phyloP scores from a whole-genome alignment of 2,113 vertebrate species.

The Semnopithecus entellus region DNA sequence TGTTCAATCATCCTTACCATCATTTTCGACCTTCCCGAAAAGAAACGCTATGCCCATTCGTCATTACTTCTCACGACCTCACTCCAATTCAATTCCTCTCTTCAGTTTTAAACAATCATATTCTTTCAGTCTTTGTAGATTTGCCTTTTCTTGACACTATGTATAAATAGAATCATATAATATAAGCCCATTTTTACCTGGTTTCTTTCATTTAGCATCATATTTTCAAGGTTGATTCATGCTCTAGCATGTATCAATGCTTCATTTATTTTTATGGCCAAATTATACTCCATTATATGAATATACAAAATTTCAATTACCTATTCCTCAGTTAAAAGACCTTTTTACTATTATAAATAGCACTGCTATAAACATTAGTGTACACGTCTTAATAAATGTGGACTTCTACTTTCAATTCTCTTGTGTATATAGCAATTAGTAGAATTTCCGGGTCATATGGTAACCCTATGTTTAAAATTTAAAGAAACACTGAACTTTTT shows the following conservation, averaged over 20 bases:
- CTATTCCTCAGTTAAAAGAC: neutral
- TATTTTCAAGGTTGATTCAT: neutral
- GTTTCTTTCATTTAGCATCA: neutral
- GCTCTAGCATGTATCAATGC: neutral
- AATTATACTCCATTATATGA: neutral
- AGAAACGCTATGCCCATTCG: neutral
- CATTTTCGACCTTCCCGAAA: neutral
- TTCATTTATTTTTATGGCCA: neutral
- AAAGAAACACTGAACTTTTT: neutral
- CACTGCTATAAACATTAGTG: neutral
- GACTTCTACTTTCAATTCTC: neutral
- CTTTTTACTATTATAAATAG: neutral
- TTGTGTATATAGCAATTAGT: neutral
- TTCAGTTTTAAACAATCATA: neutral
- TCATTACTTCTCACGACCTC: neutral
- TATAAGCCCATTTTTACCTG: neutral
- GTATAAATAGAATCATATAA: neutral
- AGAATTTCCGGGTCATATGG: neutral
- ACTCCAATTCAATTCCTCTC: rapidly evolving
- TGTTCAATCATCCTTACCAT: rapidly evolving
- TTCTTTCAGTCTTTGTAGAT: neutral
- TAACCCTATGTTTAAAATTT: neutral
- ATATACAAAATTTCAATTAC: neutral
- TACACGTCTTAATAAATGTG: neutral
- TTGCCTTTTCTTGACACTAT: neutral